Conservation (phyloP, 2,113 vertebrate species). For the Elgaria multicarinata region DNA sequence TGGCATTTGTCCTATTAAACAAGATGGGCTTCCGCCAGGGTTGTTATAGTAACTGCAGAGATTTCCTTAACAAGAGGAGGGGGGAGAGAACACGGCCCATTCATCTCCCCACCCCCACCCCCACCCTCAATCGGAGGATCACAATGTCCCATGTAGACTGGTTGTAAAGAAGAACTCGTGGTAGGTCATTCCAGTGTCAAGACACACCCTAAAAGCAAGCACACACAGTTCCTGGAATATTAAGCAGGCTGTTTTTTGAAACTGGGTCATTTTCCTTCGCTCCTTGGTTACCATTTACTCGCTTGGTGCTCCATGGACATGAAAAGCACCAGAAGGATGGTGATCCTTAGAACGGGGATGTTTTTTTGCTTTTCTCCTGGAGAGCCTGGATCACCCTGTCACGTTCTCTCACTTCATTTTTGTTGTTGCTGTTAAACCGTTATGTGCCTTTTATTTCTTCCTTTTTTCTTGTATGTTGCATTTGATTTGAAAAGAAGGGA, state of each 20-base stretch:
- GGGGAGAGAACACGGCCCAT: conserved; percentile 62
- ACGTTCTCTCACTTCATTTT: rapidly evolving
- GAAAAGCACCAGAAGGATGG: background rate
- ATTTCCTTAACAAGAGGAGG: conserved; percentile 68
- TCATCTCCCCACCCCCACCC: conserved; percentile 47
- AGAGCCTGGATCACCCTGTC: too few relatives aligned
- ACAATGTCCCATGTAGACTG: conserved; percentile 30
- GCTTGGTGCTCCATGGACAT: background rate
- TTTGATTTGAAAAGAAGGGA: background rate
- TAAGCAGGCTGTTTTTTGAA: background rate
- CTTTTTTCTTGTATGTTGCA: background rate
- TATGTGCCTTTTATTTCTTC: background rate
- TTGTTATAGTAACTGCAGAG: conserved; percentile 82
- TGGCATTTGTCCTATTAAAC: conserved; percentile 63
- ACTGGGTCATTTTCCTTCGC: background rate
- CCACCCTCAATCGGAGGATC: conserved; percentile 59
- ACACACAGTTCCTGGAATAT: conserved; percentile 32
- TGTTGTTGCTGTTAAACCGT: background rate
- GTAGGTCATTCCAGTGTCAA: conserved; percentile 32
- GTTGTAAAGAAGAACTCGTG: conserved; percentile 15
- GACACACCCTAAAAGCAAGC: background rate
- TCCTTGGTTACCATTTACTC: background rate
- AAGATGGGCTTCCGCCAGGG: conserved; percentile 77
- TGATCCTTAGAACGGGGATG: background rate
- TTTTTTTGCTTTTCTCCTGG: conserved; percentile 4